phyloP scores from a whole-genome alignment of 1,140 invertebrate genomes.

The Pseudomyrmex pallidus region DNA sequence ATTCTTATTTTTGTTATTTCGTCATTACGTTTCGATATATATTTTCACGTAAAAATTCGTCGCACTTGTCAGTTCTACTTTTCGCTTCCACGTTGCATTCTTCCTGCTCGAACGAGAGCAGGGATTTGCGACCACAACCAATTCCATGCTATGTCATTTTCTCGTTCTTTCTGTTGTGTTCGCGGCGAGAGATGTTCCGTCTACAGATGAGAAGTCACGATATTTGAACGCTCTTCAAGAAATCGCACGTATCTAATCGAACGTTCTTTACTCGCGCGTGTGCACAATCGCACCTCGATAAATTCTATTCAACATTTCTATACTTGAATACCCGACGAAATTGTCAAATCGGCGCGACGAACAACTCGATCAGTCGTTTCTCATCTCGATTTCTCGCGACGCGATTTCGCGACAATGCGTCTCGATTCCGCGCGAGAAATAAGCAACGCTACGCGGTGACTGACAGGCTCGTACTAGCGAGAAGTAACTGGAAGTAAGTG shows the following conservation, averaged over 20 bases:
- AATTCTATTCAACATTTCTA: conserved; percentile 12
- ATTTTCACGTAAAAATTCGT: neutral
- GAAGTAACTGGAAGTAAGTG: conserved; percentile 67
- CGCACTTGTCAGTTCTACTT: neutral
- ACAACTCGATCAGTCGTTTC: conserved; percentile 5
- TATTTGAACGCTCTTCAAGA: too few species aligned
- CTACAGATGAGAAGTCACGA: too few species aligned
- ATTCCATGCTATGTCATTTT: neutral
- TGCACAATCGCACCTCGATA: neutral
- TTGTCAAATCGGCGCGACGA: neutral
- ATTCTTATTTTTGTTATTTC: conserved; percentile 5
- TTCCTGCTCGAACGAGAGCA: neutral
- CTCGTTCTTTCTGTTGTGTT: neutral
- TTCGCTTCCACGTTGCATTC: neutral
- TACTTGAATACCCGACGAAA: neutral
- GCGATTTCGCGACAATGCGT: neutral
- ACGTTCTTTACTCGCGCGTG: neutral
- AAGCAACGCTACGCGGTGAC: conserved; percentile 2
- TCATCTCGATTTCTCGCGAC: conserved; percentile 2
- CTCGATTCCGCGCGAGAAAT: conserved; percentile 42
- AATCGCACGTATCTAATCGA: too few species aligned
- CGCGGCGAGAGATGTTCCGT: too few species aligned
- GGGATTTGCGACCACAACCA: neutral
- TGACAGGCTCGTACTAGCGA: conserved; percentile 21
- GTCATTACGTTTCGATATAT: neutral